These are phyloP conservation scores for Delia radicum DNA, from an alignment of 1,140 invertebrate species.

Conservation along the genomic window DNA sequence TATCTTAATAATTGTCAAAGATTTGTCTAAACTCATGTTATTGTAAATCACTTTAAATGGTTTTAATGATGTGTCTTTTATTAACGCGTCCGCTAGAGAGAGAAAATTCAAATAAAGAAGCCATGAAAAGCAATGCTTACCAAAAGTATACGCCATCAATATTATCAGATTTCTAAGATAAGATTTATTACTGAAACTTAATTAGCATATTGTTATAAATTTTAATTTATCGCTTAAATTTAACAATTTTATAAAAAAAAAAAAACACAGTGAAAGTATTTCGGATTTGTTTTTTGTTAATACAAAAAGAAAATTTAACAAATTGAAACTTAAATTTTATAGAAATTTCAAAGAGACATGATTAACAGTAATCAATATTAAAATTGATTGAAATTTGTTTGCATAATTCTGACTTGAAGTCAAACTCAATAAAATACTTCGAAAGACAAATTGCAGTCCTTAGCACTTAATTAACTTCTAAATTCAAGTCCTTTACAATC, in stretches of 20 bases:
- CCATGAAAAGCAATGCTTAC: not conserved
- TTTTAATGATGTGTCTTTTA: not conserved
- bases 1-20: too few relatives aligned
- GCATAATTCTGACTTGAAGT: too few relatives aligned
- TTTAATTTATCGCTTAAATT: not conserved
- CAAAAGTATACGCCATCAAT: not conserved
- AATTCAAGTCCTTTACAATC: too few relatives aligned
- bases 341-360: not conserved
- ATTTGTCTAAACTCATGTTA: not conserved
- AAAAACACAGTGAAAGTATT: not conserved
- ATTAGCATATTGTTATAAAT: not conserved
- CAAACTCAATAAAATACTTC: too few relatives aligned
- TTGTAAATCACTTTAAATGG: not conserved
- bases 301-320: too few relatives aligned
- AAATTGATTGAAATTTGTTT: too few relatives aligned
- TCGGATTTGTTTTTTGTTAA: not conserved
- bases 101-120: not conserved
- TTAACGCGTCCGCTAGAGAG: not conserved
- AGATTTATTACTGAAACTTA: not conserved
- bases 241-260: not conserved
- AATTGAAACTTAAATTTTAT: not conserved
- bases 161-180: not conserved
- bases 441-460: too few relatives aligned
- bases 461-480: too few relatives aligned
- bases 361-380: not conserved